Conservation (phyloP, 2,797 vertebrate species). For the Chelon labrosus region DNA sequence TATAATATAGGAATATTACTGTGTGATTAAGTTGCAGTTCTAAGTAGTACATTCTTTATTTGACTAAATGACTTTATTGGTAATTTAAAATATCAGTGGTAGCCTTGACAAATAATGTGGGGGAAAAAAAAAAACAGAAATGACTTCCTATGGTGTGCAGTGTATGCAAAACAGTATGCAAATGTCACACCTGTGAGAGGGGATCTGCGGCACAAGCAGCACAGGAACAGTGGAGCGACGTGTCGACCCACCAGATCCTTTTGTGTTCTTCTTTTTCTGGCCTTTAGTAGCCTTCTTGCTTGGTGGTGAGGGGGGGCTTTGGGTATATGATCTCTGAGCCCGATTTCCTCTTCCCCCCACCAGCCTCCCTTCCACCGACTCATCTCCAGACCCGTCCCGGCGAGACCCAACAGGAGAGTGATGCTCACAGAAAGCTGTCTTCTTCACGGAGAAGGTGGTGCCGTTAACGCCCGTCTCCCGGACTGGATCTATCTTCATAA, state of each 20-base stretch:
- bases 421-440: slow-evolving; percentile 95
- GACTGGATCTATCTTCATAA: slow-evolving; percentile 99
- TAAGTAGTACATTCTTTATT: no score
- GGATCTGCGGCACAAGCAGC: slow-evolving; percentile 93
- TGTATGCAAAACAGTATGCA: slow-evolving; percentile 27
- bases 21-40: not conserved
- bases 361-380: slow-evolving; percentile 84
- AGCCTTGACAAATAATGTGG: no score
- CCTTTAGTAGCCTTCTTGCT: slow-evolving; percentile 87
- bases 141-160: not conserved
- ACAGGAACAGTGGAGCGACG: slow-evolving; percentile 85
- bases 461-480: slow-evolving; percentile 93
- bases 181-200: slow-evolving; percentile 91
- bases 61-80: no score
- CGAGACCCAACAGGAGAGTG: slow-evolving; percentile 90
- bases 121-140: not conserved
- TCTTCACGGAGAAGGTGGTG: slow-evolving; percentile 97
- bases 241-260: slow-evolving; percentile 78
- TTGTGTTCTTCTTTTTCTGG: slow-evolving; percentile 87
- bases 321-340: slow-evolving; percentile 85
- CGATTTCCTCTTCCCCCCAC: slow-evolving; percentile 82
- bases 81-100: no score
- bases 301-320: slow-evolving; percentile 77
- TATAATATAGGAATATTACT: not conserved
- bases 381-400: slow-evolving; percentile 80